Conservation (phyloP, 1,140 invertebrate genomes). For the Drosophila nasuta region DNA sequence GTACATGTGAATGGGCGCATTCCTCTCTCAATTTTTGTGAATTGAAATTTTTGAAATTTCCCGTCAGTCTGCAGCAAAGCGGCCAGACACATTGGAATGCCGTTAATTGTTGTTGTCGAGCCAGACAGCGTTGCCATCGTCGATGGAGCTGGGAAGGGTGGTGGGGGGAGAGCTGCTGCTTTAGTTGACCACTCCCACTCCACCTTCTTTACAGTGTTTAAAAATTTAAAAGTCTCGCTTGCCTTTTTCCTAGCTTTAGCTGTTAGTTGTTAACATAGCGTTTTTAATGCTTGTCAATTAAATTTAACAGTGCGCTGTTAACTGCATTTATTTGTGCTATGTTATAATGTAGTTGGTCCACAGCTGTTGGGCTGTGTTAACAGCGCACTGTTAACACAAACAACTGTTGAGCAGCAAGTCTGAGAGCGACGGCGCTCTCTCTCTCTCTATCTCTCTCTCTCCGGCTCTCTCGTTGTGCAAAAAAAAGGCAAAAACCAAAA, state of each 20-base stretch:
- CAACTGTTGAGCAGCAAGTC: constrained; percentile 61
- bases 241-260: too few relatives aligned
- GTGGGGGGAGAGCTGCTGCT: not conserved
- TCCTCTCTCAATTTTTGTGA: constrained; percentile 79
- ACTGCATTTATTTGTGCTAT: constrained; percentile 10
- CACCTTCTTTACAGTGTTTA: not conserved
- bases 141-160: not conserved
- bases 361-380: constrained; percentile 29
- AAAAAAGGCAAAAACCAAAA: constrained; percentile 21
- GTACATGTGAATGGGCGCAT: constrained; percentile 60
- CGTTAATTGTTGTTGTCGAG: constrained; percentile 69
- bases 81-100: constrained; percentile 73
- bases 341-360: not conserved
- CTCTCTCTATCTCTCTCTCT: not conserved
- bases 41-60: constrained; percentile 83
- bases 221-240: not conserved
- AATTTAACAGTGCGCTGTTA: constrained; percentile 7
- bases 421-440: constrained; percentile 44
- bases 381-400: constrained; percentile 47
- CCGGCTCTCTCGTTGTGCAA: constrained; percentile 27
- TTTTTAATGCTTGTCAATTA: not conserved
- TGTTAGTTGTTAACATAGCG: not conserved
- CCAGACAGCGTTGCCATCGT: constrained; percentile 34
- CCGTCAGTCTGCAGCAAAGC: constrained; percentile 66
- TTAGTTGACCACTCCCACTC: constrained; percentile 4